A percentile compares a stretch with the other conserved stretches of the same genome.
These are phyloP conservation scores for Nothobranchius furzeri DNA, from an alignment of 2,113 vertebrate genomes.

Conservation along the genomic window DNA sequence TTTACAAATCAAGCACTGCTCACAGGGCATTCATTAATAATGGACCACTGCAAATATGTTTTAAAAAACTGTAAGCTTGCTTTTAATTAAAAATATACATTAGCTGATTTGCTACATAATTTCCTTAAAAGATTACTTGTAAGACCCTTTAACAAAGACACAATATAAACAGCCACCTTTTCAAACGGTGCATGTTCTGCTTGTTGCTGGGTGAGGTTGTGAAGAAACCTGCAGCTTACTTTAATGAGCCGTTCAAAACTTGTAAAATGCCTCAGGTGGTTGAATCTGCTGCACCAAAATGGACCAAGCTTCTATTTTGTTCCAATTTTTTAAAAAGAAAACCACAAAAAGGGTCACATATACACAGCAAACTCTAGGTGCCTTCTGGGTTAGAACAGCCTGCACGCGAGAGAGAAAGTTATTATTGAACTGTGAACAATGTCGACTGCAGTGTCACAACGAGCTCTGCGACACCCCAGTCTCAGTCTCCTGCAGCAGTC, in stretches of 20 bases:
- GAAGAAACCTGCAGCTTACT: conserved; percentile 34
- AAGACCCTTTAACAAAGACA: no score
- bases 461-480: conserved; percentile 5
- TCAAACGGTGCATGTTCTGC: no score
- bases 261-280: conserved; percentile 21
- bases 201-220: conserved; percentile 16
- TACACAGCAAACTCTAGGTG: background rate
- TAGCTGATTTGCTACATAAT: no score
- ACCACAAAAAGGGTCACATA: no score
- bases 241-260: conserved; percentile 33
- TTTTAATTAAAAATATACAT: no score
- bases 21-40: no score
- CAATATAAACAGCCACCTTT: no score
- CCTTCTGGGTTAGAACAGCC: background rate
- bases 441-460: conserved; percentile 17
- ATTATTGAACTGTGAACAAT: background rate
- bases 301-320: background rate
- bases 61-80: no score
- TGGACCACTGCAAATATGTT: no score
- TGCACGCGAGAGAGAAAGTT: conserved; percentile 4
- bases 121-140: no score
- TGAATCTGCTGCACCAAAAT: conserved; percentile 19
- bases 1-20: no score
- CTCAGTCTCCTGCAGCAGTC: conserved; percentile 23
- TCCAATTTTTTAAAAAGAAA: no score